Percentiles rank a stretch among this genome's conserved stretches.
phyloP scores from a whole-genome alignment of 2,113 vertebrate species.

The Bos indicus region DNA sequence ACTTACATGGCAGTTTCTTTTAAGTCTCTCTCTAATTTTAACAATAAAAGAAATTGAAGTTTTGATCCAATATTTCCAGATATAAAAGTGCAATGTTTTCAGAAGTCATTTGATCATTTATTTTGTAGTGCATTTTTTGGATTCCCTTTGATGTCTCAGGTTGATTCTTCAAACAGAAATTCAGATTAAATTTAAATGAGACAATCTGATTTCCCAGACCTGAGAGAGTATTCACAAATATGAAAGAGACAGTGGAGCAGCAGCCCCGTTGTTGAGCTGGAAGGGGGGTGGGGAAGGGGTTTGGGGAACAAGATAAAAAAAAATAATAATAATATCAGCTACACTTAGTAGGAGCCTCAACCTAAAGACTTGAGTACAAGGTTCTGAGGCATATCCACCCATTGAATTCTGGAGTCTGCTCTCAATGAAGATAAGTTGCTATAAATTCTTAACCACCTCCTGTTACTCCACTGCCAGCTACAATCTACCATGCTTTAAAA shows the following conservation, averaged over 20 bases:
- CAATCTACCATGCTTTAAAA: background rate
- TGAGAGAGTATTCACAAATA: slow-evolving; percentile 60
- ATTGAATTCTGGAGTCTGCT: background rate
- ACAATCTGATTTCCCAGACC: slow-evolving; percentile 69
- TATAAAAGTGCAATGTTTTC: slow-evolving; percentile 59
- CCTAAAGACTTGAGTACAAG: background rate
- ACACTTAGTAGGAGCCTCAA: background rate
- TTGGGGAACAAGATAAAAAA: background rate
- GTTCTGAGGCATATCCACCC: background rate
- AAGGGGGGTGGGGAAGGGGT: too few species aligned
- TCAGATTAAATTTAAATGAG: slow-evolving; percentile 77
- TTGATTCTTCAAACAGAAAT: slow-evolving; percentile 76
- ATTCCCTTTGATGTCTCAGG: slow-evolving; percentile 74
- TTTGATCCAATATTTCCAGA: slow-evolving; percentile 67
- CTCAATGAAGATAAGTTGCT: background rate
- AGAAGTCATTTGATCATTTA: slow-evolving; percentile 71
- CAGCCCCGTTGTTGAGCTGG: background rate
- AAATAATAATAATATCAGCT: background rate
- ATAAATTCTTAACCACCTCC: background rate
- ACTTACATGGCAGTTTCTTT: slow-evolving; percentile 47
- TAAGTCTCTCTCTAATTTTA: slow-evolving; percentile 62
- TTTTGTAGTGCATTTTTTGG: slow-evolving; percentile 56
- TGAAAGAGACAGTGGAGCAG: slow-evolving; percentile 15
- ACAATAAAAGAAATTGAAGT: slow-evolving; percentile 63
- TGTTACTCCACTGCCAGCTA: background rate